Evolutionary conservation across 2,797 vertebrate genomes (phyloP), one percentile per base, ranked within the genome.

Genomic region (Myripristis jacobus): DNA sequence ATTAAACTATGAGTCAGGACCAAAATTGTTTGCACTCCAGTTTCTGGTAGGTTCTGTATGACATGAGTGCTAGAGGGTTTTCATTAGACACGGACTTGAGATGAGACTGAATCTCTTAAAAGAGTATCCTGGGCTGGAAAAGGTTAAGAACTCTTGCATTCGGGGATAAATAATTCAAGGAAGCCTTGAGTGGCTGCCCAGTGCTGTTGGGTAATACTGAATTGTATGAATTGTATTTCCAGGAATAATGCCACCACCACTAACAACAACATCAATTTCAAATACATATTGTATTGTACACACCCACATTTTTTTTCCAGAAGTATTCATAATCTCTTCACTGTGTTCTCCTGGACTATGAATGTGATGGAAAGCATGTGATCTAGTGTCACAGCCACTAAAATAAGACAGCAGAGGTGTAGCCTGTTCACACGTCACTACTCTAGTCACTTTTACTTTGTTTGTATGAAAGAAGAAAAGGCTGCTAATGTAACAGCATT

Each of bases 201-300:
- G 80, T 57, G 44, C 63, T 75, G 44, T 66, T 87, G 78, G 79
- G 77, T 75, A 80, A 87, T 46, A 56, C 56, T n/a, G 8, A 67
- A 31, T n/a, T n/a, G 18, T 19, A 18, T 19, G 44, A 47, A 12
- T 47, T 47, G 24, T 57, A 53, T 56, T 85, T 82, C 82, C 74
- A 66, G 67, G 77, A 85, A 85, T 52, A 83, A 52, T 27, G 59
- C 25, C 48, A 47, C n/a, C 44, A 65, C 65, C n/a, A 43, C 66
- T 34, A 66, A 79, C 65, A 83, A 73, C 60, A 80, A 25, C 3
- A 73, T 16, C 4, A 44, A 41, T 58, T 56, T 65, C 11, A 63
- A 77, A 70, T 61, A 56, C 66, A 66, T 50, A 65, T 56, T 52
- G 63, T 73, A 69, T 24, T 15, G 54, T 41, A 9, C 48, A 73